These are phyloP conservation scores for Nasonia vitripennis DNA, from an alignment of 1,140 invertebrate genomes.

Conservation along the genomic window DNA sequence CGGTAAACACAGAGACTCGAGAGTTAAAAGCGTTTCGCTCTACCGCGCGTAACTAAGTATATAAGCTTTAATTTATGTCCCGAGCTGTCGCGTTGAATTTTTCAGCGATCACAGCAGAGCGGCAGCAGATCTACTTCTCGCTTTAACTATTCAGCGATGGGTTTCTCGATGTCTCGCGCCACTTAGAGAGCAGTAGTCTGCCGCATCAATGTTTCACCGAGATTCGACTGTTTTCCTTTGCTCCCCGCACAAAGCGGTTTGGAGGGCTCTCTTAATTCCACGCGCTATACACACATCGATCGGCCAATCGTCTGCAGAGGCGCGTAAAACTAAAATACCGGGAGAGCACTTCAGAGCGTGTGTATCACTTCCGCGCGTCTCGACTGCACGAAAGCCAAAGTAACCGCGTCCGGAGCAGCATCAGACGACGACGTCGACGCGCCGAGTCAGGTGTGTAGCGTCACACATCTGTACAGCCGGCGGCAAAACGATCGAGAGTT, in stretches of 20 bases:
- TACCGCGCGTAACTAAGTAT: too few species aligned
- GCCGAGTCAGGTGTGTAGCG: slow-evolving; percentile 20
- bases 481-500: slow-evolving; percentile 45
- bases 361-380: background rate
- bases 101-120: background rate
- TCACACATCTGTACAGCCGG: background rate
- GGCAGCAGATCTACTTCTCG: too few species aligned
- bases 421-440: background rate
- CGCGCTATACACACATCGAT: too few species aligned
- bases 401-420: background rate
- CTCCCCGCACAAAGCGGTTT: too few species aligned
- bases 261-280: too few species aligned
- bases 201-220: background rate
- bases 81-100: background rate
- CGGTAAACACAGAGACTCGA: slow-evolving; percentile 21
- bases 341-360: background rate
- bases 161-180: too few species aligned
- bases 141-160: too few species aligned
- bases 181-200: background rate
- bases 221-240: background rate
- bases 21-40: background rate
- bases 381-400: background rate
- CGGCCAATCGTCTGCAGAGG: too few species aligned
- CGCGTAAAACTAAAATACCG: background rate
- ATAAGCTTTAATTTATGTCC: background rate